These are phyloP conservation scores for Argentina silus DNA, from an alignment of 2,797 vertebrate species.

Conservation along the genomic window DNA sequence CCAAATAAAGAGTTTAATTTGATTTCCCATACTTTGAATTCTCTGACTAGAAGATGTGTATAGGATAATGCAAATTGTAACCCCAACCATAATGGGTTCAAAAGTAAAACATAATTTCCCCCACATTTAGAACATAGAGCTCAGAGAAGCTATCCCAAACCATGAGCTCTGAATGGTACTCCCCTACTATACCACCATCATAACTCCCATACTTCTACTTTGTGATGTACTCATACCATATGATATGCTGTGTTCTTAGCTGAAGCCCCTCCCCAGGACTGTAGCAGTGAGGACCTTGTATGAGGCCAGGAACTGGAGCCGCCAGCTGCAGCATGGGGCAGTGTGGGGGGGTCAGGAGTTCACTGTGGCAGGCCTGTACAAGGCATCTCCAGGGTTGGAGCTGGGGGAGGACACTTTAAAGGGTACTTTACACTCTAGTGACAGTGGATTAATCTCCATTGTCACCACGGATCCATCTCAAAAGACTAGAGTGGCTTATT, in stretches of 20 bases:
- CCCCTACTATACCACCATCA: neutral
- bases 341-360: slow-evolving; percentile 79
- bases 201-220: neutral
- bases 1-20: no score
- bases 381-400: slow-evolving; percentile 66
- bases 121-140: neutral
- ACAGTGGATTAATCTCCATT: no score
- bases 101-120: no score
- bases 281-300: slow-evolving; percentile 71
- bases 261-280: slow-evolving; percentile 74
- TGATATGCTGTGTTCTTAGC: slow-evolving; percentile 57
- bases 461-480: no score
- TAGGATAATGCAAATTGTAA: no score
- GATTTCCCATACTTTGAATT: no score
- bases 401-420: slow-evolving; percentile 68
- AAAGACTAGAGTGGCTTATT: no score
- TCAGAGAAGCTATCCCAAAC: neutral
- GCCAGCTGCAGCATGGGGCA: slow-evolving; percentile 68
- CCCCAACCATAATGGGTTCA: no score
- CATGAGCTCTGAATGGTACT: neutral
- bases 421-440: slow-evolving; percentile 59
- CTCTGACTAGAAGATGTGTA: no score
- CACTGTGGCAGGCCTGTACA: slow-evolving; percentile 65
- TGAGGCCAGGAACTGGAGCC: slow-evolving; percentile 66
- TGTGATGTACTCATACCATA: neutral